Conservation (phyloP, 1,140 invertebrate species). For the Metopolophium dirhodum region DNA sequence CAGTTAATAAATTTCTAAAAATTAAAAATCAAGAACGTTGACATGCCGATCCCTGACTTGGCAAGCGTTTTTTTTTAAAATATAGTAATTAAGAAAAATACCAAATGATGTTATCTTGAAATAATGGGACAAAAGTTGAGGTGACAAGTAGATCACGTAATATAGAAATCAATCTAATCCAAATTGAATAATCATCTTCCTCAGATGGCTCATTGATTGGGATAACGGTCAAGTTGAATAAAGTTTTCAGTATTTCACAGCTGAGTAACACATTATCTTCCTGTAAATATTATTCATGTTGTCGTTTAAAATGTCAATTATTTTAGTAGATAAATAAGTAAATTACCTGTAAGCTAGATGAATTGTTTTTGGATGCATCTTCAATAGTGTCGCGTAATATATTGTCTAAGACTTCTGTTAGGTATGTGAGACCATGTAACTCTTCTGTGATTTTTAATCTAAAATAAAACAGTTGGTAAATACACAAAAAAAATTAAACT, state of each 20-base stretch:
- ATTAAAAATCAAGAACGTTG: too few relatives aligned
- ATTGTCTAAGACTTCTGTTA: slow-evolving; percentile 81
- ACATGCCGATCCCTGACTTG: too few relatives aligned
- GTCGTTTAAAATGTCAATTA: background rate
- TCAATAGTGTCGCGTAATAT: slow-evolving; percentile 64
- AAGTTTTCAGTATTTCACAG: slow-evolving; percentile 85
- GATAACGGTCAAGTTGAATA: slow-evolving; percentile 81
- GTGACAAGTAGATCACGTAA: slow-evolving; percentile 76
- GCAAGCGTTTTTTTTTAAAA: background rate
- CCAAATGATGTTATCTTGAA: slow-evolving; percentile 75
- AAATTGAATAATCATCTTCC: slow-evolving; percentile 75
- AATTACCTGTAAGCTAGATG: background rate
- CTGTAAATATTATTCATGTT: slow-evolving; percentile 62
- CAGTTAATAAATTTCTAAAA: too few relatives aligned
- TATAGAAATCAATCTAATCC: slow-evolving; percentile 74
- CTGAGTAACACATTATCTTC: slow-evolving; percentile 74
- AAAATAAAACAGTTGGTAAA: slow-evolving; percentile 42
- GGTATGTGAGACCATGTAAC: slow-evolving; percentile 79
- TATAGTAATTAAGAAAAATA: slow-evolving; percentile 62
- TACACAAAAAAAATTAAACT: background rate
- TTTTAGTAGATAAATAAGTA: background rate
- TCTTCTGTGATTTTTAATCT: slow-evolving; percentile 77
- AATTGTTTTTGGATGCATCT: slow-evolving; percentile 28
- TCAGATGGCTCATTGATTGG: slow-evolving; percentile 58
- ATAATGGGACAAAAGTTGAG: slow-evolving; percentile 68